Base-by-base conservation (phyloP, 2,888 invertebrate species). In the Onchidella celtica region DNA sequence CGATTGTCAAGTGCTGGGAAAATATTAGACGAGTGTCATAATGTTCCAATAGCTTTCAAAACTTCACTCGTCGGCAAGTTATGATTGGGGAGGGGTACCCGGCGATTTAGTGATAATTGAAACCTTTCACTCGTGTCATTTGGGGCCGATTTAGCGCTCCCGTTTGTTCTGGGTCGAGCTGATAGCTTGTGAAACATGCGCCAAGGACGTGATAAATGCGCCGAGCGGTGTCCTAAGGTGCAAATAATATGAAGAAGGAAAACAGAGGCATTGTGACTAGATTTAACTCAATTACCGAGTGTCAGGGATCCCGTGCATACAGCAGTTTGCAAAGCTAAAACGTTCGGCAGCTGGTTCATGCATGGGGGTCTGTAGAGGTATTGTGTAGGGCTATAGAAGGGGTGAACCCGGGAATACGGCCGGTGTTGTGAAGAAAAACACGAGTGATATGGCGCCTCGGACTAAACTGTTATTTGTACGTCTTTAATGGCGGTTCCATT, bases 1-100 rank as follows among this genome's bases (percentile, higher is more conserved):
- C 55, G 57, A 74, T 80, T 68, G 74, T 74, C 75, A 47, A 80
- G 68, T 34, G 66, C 74, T 57, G 38, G 59, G 74, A 73, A 80
- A 80, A 80, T 68, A 74, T 74, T 74, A 74, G 80, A 59, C 73
- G 55, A 66, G 80, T 47, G 74, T 63, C 68, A 80, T 59, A 73
- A 66, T 68, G 14, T 59, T 61, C 40, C 59, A 14, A 1, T 34
- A 34, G 59, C 77, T 59, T 55, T 68, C 21, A 34, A 66, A 38
- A n/a, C 61, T 74, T 63, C 21, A 14, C 61, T 21, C 29, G 27
- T 21, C 34, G 59, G 34, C 47, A 11, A 38, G 59, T 78, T 74
- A 80, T 80, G 74, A 80, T 66, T 66, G 27, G 74, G 74, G 68
- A 74, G 80, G 79, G 68, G 59, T 24, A 74, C 36, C 6, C n/a